Evolutionary conservation across 53 echinoderm and acorn worm species (phyloP).

Genomic region (Luidia sarsii): DNA sequence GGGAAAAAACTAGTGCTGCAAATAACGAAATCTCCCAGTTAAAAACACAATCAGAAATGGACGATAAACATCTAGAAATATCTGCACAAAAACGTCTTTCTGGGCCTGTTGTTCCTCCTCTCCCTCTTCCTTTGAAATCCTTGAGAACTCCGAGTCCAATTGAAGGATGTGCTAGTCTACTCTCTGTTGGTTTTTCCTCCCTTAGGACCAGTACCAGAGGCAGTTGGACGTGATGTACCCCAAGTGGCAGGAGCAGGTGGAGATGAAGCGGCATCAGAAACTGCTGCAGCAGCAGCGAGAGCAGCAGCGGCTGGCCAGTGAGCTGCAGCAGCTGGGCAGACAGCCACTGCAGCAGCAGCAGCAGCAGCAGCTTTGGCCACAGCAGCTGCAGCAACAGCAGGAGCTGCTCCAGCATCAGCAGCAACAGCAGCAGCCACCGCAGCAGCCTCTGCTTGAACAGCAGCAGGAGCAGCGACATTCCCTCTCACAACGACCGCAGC

Average conservation of each 20-base stretch:
- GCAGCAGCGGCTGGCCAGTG: constrained; percentile 35
- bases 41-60: too few relatives aligned
- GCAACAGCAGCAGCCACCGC: neutral
- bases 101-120: too few relatives aligned
- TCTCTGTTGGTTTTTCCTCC: too few relatives aligned
- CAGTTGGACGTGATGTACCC: constrained; percentile 93
- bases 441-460: neutral
- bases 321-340: constrained; percentile 20
- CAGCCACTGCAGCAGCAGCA: constrained; percentile 4
- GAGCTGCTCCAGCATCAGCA: neutral
- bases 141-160: too few relatives aligned
- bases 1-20: too few relatives aligned
- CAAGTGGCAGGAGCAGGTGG: constrained; percentile 84
- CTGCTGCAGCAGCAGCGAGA: constrained; percentile 46
- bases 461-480: constrained; percentile 31
- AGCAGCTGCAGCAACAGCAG: constrained; percentile 35
- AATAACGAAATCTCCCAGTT: too few relatives aligned
- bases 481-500: neutral
- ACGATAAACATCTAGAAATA: too few relatives aligned
- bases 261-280: constrained; percentile 59
- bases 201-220: constrained; percentile 88
- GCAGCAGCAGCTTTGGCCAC: constrained; percentile 27
- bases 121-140: too few relatives aligned
- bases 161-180: too few relatives aligned
- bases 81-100: too few relatives aligned